A percentile compares a stretch with the other conserved stretches of the same genome.
Conservation (phyloP, 2,888 invertebrate species). For the Empis livida region DNA sequence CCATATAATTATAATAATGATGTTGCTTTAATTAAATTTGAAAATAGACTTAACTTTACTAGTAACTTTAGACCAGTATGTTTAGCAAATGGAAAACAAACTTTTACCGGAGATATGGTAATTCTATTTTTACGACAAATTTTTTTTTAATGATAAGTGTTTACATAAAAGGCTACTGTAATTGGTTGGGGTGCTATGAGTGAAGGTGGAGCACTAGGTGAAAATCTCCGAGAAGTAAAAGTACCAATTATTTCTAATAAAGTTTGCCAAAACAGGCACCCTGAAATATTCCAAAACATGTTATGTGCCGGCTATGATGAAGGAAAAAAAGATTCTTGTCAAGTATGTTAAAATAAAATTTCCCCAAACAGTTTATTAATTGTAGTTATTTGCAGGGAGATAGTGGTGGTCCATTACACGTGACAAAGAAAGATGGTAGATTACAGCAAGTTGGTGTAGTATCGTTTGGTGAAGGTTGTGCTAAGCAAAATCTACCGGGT, state of each 20-base stretch:
- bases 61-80: slow-evolving; percentile 56
- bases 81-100: slow-evolving; percentile 8
- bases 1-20: slow-evolving; percentile 47
- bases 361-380: neutral
- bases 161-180: slow-evolving; percentile 11
- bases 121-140: neutral
- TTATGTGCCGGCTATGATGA: slow-evolving; percentile 7
- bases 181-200: slow-evolving; percentile 13
- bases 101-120: slow-evolving; percentile 11
- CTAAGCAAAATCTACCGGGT: slow-evolving; percentile 27
- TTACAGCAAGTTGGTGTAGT: slow-evolving; percentile 18
- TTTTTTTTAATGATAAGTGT: no score
- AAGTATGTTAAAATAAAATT: neutral
- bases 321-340: slow-evolving; percentile 8
- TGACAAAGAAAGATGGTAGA: neutral
- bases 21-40: slow-evolving; percentile 57
- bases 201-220: slow-evolving; percentile 8
- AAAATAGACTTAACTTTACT: slow-evolving; percentile 39
- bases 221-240: slow-evolving; percentile 11
- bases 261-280: slow-evolving; percentile 7
- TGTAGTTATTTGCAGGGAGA: slow-evolving; percentile 3
- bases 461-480: slow-evolving; percentile 31
- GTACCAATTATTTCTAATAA: slow-evolving; percentile 13
- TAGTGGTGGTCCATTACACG: slow-evolving; percentile 8
- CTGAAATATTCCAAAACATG: slow-evolving; percentile 5